Percentiles rank a stretch among this genome's conserved stretches.
Evolutionary conservation across 2,888 invertebrate species (phyloP).

Genomic region (Ectemnius lituratus): DNA sequence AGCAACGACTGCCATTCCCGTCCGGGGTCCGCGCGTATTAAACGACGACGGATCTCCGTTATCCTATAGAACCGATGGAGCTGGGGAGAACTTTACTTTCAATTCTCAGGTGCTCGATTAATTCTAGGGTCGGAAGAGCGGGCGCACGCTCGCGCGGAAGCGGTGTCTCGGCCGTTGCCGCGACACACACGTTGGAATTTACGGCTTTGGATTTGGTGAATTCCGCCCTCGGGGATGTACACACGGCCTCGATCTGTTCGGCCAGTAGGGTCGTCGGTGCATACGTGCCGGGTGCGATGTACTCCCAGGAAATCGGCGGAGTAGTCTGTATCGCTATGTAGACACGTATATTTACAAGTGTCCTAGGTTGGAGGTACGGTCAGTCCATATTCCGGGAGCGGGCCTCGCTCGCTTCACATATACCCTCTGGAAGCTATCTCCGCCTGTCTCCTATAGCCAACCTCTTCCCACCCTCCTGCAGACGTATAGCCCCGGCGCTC

Average conservation of each 20-base stretch:
- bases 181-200: constrained; percentile 26
- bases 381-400: constrained; percentile 53
- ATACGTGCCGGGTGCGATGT: constrained; percentile 5
- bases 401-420: constrained; percentile 39
- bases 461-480: not conserved
- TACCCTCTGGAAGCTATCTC: constrained; percentile 33
- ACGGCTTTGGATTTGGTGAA: constrained; percentile 35
- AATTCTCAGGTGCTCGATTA: constrained; percentile 59
- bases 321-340: constrained; percentile 33
- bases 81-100: constrained; percentile 55
- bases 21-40: constrained; percentile 42
- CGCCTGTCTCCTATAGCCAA: constrained; percentile 9
- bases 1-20: constrained; percentile 25
- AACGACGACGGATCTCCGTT: constrained; percentile 33
- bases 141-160: constrained; percentile 12
- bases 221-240: constrained; percentile 33
- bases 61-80: constrained; percentile 36
- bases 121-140: constrained; percentile 53
- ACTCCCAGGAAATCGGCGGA: not conserved
- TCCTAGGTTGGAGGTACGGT: constrained; percentile 14
- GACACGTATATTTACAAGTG: constrained; percentile 26
- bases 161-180: not conserved
- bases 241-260: constrained; percentile 19
- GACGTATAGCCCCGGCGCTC: constrained; percentile 51
- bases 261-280: constrained; percentile 7